Evolutionary conservation across 2,113 vertebrate genomes (phyloP).

Genomic region (Aptenodytes forsteri): DNA sequence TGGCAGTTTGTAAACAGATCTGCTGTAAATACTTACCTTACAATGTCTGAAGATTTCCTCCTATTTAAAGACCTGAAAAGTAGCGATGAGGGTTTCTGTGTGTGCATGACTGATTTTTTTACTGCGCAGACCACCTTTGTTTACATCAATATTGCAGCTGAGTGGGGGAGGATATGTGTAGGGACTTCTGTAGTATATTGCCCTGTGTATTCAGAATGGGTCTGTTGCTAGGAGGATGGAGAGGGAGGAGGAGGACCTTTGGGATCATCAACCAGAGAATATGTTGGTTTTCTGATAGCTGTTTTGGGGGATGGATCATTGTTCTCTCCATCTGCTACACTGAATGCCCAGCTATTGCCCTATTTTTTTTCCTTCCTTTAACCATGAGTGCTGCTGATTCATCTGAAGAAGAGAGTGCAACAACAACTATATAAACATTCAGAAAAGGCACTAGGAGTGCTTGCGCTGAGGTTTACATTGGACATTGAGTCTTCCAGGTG

Average conservation of each 20-base stretch:
- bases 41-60: neutral
- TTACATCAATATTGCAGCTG: neutral
- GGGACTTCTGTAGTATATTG: accelerated
- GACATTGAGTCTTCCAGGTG: neutral
- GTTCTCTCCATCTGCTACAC: neutral
- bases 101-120: neutral
- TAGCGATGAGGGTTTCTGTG: neutral
- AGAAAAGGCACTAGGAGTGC: neutral
- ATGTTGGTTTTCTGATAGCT: neutral
- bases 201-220: neutral
- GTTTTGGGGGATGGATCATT: neutral
- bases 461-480: neutral
- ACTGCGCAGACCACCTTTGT: neutral
- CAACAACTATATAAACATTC: neutral
- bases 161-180: neutral
- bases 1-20: neutral
- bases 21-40: too few relatives aligned
- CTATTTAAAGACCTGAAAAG: neutral
- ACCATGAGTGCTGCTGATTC: neutral
- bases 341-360: neutral
- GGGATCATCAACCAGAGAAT: neutral
- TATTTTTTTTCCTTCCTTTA: neutral
- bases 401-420: neutral
- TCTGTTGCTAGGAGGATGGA: neutral
- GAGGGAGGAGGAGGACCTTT: neutral